phyloP scores from a whole-genome alignment of 2,888 invertebrate genomes.

The Bhutanitis thaidina region DNA sequence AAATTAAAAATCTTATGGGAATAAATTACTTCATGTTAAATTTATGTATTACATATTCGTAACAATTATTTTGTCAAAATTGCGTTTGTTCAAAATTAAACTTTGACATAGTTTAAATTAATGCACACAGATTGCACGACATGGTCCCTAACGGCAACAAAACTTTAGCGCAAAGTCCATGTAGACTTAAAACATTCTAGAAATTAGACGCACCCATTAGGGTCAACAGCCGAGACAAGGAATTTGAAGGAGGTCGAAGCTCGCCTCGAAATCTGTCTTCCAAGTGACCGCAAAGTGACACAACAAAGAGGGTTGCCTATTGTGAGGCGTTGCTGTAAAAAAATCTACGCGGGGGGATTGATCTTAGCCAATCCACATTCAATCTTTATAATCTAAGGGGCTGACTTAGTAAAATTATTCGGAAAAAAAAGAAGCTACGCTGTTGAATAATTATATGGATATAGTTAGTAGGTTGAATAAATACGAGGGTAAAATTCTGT shows the following conservation, averaged over 20 bases:
- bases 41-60: no score
- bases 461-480: no score
- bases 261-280: not conserved
- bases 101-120: not conserved
- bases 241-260: constrained; percentile 1
- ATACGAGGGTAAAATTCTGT: no score
- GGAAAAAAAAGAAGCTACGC: no score
- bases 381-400: no score
- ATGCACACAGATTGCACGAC: not conserved
- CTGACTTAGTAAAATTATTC: no score
- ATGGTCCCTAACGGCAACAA: not conserved
- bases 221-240: not conserved
- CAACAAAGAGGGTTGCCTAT: not conserved
- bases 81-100: no score
- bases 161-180: not conserved
- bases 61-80: no score
- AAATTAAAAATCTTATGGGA: no score
- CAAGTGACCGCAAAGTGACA: not conserved
- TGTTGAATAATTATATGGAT: no score
- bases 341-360: not conserved
- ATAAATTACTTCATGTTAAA: no score
- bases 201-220: not conserved
- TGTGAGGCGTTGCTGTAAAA: not conserved
- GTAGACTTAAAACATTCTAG: not conserved
- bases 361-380: not conserved